Percentiles rank a stretch among this genome's conserved stretches.
Evolutionary conservation across 2,888 invertebrate species (phyloP).

Genomic region (Drosophila demipolita): DNA sequence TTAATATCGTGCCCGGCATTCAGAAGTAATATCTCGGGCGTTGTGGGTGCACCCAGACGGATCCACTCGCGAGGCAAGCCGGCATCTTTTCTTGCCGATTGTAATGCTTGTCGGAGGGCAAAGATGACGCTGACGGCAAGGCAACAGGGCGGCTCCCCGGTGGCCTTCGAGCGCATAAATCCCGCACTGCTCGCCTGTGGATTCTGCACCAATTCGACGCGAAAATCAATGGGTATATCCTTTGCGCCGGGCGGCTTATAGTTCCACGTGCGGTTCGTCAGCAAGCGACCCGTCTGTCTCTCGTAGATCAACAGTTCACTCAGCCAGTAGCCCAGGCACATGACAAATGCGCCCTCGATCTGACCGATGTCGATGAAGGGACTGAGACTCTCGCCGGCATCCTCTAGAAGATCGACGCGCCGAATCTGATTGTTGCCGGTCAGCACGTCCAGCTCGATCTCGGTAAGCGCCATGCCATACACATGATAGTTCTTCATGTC

Average conservation of each 20-base stretch:
- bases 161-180: slow-evolving; percentile 90
- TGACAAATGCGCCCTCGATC: slow-evolving; percentile 92
- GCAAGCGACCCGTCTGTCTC: slow-evolving; percentile 87
- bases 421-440: slow-evolving; percentile 90
- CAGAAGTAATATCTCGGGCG: slow-evolving; percentile 80
- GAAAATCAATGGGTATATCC: slow-evolving; percentile 92
- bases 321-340: slow-evolving; percentile 92
- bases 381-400: slow-evolving; percentile 90
- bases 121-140: slow-evolving; percentile 87
- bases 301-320: slow-evolving; percentile 90
- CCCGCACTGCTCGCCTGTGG: slow-evolving; percentile 87
- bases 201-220: slow-evolving; percentile 89
- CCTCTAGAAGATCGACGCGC: slow-evolving; percentile 91
- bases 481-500: slow-evolving; percentile 88
- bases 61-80: slow-evolving; percentile 85
- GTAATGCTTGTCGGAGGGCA: slow-evolving; percentile 89
- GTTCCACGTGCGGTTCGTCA: slow-evolving; percentile 92
- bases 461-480: slow-evolving; percentile 88
- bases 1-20: slow-evolving; percentile 74
- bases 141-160: slow-evolving; percentile 88
- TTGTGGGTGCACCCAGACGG: slow-evolving; percentile 82
- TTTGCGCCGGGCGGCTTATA: slow-evolving; percentile 92
- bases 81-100: slow-evolving; percentile 88
- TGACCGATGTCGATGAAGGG: slow-evolving; percentile 91
- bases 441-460: slow-evolving; percentile 91